Conservation (phyloP, 23 tunicate species). For the Trididemnum nubilum region DNA sequence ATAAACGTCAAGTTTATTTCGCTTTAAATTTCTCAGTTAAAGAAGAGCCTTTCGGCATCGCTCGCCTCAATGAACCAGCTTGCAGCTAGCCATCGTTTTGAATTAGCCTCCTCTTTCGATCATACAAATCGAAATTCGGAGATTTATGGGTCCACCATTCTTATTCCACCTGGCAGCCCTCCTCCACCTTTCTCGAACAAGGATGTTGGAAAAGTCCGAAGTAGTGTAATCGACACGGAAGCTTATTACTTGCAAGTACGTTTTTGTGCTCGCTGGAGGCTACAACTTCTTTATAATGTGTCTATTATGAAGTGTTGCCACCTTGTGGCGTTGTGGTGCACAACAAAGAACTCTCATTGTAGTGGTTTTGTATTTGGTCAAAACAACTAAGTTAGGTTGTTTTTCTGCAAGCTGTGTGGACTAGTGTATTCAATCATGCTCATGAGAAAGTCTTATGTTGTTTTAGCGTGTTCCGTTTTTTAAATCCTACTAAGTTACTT, state of each 20-base stretch:
- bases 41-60: constrained; percentile 55
- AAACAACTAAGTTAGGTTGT: too few relatives aligned
- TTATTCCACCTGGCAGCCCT: constrained; percentile 36
- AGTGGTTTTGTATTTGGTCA: too few relatives aligned
- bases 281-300: too few relatives aligned
- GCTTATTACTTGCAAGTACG: constrained; percentile 69
- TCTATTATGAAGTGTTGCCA: background rate
- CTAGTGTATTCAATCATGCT: too few relatives aligned
- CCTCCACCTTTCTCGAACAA: constrained; percentile 44
- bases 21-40: constrained; percentile 24
- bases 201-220: constrained; percentile 41
- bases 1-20: background rate
- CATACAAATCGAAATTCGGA: constrained; percentile 36
- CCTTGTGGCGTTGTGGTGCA: background rate
- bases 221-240: constrained; percentile 43
- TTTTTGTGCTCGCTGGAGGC: too few relatives aligned
- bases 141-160: constrained; percentile 21
- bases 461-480: too few relatives aligned
- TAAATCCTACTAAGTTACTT: too few relatives aligned
- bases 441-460: too few relatives aligned
- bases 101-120: constrained; percentile 25
- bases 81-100: constrained; percentile 25
- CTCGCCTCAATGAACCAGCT: constrained; percentile 35
- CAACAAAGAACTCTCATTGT: background rate
- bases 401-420: too few relatives aligned